Percentiles rank a stretch among this genome's conserved stretches.
phyloP scores from a whole-genome alignment of 1,140 invertebrate species.

The Colletes latitarsis region DNA sequence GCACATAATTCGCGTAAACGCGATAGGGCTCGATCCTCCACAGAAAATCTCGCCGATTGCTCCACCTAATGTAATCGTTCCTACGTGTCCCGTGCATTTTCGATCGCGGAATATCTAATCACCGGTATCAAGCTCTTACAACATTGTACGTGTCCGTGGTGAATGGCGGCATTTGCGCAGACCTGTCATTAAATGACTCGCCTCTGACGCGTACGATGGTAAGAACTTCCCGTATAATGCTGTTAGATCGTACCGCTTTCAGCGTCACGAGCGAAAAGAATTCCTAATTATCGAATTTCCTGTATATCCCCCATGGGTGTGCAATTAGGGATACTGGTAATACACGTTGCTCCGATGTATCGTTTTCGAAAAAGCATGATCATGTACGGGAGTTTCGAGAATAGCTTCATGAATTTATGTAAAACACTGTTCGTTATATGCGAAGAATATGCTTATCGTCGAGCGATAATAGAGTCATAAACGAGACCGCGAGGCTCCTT shows the following conservation, averaged over 20 bases:
- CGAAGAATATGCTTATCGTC: background rate
- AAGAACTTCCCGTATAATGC: slow-evolving; percentile 33
- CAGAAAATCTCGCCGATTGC: background rate
- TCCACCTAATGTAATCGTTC: background rate
- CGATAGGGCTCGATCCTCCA: background rate
- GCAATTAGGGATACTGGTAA: slow-evolving; percentile 4
- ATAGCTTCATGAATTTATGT: background rate
- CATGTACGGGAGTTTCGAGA: background rate
- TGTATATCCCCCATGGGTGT: background rate
- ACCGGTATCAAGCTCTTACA: slow-evolving; percentile 22
- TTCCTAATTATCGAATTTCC: slow-evolving; percentile 4
- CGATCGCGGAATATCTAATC: slow-evolving; percentile 10
- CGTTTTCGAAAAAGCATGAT: background rate
- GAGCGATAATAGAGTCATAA: background rate
- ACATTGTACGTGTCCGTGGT: slow-evolving; percentile 6
- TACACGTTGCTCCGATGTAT: background rate
- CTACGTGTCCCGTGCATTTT: background rate
- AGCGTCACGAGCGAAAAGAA: background rate
- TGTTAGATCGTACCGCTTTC: slow-evolving; percentile 18
- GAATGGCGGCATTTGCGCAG: slow-evolving; percentile 39
- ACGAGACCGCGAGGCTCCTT: background rate
- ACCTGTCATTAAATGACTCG: slow-evolving; percentile 31
- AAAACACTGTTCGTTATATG: background rate
- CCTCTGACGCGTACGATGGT: slow-evolving; percentile 31
- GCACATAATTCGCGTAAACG: background rate